Conservation (phyloP, 1,140 invertebrate species). For the Drosophila tani region DNA sequence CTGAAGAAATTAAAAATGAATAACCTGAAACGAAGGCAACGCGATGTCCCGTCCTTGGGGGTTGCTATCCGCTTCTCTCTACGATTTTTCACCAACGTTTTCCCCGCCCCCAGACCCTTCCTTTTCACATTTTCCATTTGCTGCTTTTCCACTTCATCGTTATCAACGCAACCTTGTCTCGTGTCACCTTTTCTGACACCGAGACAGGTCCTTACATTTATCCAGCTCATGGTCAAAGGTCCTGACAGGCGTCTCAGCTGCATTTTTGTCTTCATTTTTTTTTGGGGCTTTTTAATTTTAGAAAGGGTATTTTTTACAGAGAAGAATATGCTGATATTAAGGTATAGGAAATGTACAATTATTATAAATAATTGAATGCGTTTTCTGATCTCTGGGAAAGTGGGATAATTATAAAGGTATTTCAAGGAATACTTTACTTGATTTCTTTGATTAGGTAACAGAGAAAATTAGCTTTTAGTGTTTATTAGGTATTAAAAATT, state of each 20-base stretch:
- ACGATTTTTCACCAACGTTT: neutral
- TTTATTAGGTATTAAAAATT: too few relatives aligned
- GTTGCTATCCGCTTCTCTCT: constrained; percentile 16
- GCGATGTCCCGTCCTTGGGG: constrained; percentile 17
- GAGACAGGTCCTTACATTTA: constrained; percentile 18
- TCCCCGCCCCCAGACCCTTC: neutral
- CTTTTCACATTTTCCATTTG: constrained; percentile 7
- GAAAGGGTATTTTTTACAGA: neutral
- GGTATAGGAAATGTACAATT: too few relatives aligned
- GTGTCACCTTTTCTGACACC: constrained; percentile 55
- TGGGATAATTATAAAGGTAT: too few relatives aligned
- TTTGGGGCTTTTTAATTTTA: neutral
- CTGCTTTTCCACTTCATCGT: constrained; percentile 26
- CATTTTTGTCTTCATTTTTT: constrained; percentile 1
- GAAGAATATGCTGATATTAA: neutral
- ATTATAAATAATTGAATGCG: too few relatives aligned
- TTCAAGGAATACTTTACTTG: too few relatives aligned
- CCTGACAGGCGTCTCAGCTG: constrained; percentile 40
- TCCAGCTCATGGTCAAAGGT: constrained; percentile 42
- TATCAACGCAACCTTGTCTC: constrained; percentile 34
- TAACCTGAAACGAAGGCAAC: constrained; percentile 57
- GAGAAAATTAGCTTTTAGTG: too few relatives aligned
- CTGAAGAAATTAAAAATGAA: constrained; percentile 70
- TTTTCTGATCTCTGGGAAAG: too few relatives aligned
- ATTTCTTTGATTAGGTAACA: too few relatives aligned